Evolutionary conservation across 2,888 invertebrate species (phyloP).

Genomic region (Tillus elongatus): DNA sequence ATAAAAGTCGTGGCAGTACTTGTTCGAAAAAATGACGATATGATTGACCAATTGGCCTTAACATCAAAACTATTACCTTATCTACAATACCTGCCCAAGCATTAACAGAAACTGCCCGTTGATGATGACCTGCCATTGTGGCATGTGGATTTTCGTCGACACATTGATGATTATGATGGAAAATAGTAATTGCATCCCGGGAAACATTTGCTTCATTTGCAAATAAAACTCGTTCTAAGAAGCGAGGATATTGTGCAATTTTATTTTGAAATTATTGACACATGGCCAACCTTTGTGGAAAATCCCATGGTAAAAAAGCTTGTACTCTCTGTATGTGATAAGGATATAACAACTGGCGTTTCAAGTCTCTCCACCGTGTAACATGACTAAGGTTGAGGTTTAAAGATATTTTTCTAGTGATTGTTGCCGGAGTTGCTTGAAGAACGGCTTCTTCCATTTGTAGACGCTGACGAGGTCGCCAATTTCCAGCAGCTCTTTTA

Average conservation of each 20-base stretch:
- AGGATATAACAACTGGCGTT: background rate
- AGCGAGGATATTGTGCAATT: slow-evolving; percentile 1
- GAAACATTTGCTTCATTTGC: background rate
- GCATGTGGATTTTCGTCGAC: slow-evolving; percentile 1
- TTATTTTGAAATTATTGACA: slow-evolving; percentile 3
- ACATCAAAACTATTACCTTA: background rate
- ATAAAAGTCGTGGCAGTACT: slow-evolving; percentile 1
- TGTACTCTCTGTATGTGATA: slow-evolving; percentile 2
- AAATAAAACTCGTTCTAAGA: background rate
- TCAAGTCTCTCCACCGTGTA: background rate
- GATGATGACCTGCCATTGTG: slow-evolving; percentile 2
- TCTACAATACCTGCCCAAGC: background rate
- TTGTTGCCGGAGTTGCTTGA: slow-evolving; percentile 1
- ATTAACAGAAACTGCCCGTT: too few species aligned
- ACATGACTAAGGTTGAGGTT: slow-evolving; percentile 1
- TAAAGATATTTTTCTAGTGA: background rate
- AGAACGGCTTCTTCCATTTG: slow-evolving; percentile 4
- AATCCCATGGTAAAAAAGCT: background rate
- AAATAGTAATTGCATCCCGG: background rate
- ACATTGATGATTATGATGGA: background rate
- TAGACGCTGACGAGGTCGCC: slow-evolving; percentile 1
- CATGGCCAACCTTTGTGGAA: slow-evolving; percentile 1
- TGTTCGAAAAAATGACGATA: background rate
- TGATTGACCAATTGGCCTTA: slow-evolving; percentile 2
- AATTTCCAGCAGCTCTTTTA: slow-evolving; percentile 1